Base-by-base conservation (phyloP, 1,140 invertebrate genomes). In the Polyergus mexicanus region DNA sequence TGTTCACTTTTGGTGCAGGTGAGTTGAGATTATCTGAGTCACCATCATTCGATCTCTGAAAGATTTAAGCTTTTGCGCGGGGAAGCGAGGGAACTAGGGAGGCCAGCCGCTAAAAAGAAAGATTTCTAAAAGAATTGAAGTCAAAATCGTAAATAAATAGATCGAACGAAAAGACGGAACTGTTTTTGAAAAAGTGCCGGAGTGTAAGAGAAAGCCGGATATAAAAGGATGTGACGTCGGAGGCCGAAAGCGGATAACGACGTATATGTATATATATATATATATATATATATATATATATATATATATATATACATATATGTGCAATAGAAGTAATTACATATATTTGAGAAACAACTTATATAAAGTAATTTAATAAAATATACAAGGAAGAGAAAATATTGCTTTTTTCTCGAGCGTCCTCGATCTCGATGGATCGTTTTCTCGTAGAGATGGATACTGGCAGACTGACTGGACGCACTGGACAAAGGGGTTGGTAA, bases 11-110 rank as follows among this genome's bases (percentile, higher is more conserved):
- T 83, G 78, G 93, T 92, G 93, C 94, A 95, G 94, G 94, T 95
- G 94, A 95, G 94, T 95, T 95, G 93, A 95, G 94, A 94, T 94
- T 95, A 90, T 91, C 89, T 95, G 94, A 95, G 90, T 95, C 94
- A 95, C 93, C 94, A 83, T 83, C 66, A 86, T 95, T 94, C 93
- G 91, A 93, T 93, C 90, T 93, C 91, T 94, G 90, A 94, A 88
- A 94, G 91, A 92, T 93, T 94, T 72, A 83, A 93, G 93, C 92
- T 94, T 44, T 95, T 95, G 94, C 94, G 94, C 94, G 94, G 94
- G 94, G 94, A 95, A 95, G 94, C 94, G 93, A 94, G 93, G 93
- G 92, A 93, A 77, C 89, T 94, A 93, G 94, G 94, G 94, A 95
- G 94, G 94, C 94, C 94, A 95, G 94, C 94, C 94, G 94, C 93